Conservation (phyloP, 1,140 invertebrate species). For the Drosophila eugracilis region DNA sequence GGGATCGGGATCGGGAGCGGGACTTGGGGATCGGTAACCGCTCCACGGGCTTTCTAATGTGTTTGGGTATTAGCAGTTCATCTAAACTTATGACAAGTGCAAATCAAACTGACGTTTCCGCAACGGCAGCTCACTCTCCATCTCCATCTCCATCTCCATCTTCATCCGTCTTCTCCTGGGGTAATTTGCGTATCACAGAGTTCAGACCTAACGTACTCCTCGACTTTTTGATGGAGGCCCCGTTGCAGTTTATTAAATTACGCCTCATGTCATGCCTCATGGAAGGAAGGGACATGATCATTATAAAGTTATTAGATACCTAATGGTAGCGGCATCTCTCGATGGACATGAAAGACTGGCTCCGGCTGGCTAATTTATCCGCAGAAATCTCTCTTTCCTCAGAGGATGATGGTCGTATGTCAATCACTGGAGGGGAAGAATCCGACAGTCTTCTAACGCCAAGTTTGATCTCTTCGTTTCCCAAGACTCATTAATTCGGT, state of each 20-base stretch:
- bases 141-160: conserved; percentile 15
- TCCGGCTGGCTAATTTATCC: conserved; percentile 25
- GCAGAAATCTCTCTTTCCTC: conserved; percentile 13
- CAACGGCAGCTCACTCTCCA: conserved; percentile 44
- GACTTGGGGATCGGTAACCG: conserved; percentile 1
- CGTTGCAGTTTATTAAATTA: conserved; percentile 77
- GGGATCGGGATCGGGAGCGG: conserved; percentile 10
- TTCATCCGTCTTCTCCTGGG: conserved; percentile 14
- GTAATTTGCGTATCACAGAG: conserved; percentile 72
- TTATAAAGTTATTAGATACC: conserved; percentile 79
- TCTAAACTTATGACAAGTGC: conserved; percentile 82
- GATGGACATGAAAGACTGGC: conserved; percentile 25
- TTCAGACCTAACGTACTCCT: conserved; percentile 50
- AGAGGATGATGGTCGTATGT: conserved; percentile 21
- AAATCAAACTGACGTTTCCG: conserved; percentile 83
- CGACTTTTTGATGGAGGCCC: conserved; percentile 14
- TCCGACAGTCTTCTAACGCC: conserved; percentile 24
- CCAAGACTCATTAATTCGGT: conserved; percentile 64
- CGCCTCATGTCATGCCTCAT: conserved; percentile 56
- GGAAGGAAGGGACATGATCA: conserved; percentile 69
- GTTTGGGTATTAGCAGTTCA: conserved; percentile 82
- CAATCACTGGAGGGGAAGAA: conserved; percentile 29
- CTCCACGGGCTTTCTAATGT: conserved; percentile 75
- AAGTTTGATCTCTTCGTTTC: conserved; percentile 27
- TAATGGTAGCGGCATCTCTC: conserved; percentile 31